Percentiles rank a stretch among this genome's conserved stretches.
Evolutionary conservation across 1,140 invertebrate species (phyloP).

Genomic region (Drosophila setifemur): DNA sequence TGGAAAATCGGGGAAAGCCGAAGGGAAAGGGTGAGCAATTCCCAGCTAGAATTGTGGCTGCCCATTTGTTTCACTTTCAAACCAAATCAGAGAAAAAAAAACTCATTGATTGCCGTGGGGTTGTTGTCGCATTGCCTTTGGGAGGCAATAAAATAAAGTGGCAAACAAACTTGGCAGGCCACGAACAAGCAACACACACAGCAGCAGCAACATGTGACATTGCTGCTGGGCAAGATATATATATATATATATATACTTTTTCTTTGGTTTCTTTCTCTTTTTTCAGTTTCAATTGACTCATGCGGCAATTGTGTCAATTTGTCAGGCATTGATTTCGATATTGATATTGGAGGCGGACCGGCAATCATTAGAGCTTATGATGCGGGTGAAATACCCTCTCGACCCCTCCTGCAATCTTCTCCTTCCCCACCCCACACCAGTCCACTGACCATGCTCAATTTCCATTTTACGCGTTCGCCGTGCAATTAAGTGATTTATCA

Average conservation of each 20-base stretch:
- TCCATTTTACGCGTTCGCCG: constrained; percentile 75
- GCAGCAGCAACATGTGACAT: constrained; percentile 23
- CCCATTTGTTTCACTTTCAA: constrained; percentile 72
- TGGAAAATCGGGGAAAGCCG: no score
- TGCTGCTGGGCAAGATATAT: constrained; percentile 14
- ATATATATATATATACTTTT: constrained; percentile 1
- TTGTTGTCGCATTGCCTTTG: constrained; percentile 50
- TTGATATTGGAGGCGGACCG: constrained; percentile 56
- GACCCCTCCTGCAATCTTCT: neutral
- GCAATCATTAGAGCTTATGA: constrained; percentile 70
- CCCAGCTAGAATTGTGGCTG: constrained; percentile 59
- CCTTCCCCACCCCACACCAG: neutral
- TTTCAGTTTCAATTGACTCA: constrained; percentile 69
- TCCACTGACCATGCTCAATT: constrained; percentile 64
- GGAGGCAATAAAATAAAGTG: constrained; percentile 78
- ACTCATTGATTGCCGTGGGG: constrained; percentile 28
- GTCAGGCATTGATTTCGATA: constrained; percentile 68
- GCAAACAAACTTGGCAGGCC: constrained; percentile 58
- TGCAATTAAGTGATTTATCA: constrained; percentile 81
- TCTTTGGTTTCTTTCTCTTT: neutral
- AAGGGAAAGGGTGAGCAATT: constrained; percentile 8
- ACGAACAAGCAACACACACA: constrained; percentile 34
- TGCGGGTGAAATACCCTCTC: constrained; percentile 49
- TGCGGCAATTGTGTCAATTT: constrained; percentile 79
- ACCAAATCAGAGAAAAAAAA: neutral